phyloP scores from a whole-genome alignment of 1,140 invertebrate genomes.

The Nebria ingens region DNA sequence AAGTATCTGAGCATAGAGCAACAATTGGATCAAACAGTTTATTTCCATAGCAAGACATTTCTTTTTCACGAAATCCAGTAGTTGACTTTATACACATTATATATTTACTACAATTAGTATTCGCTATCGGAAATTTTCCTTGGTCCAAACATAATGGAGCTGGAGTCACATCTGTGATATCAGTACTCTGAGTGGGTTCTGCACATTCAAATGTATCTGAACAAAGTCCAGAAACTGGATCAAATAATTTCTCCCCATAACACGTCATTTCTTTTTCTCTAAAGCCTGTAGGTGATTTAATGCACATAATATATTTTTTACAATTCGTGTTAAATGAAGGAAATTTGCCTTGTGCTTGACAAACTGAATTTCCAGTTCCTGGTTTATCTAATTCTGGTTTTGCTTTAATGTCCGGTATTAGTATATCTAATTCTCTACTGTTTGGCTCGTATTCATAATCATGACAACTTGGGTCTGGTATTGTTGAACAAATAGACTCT shows the following conservation, averaged over 20 bases:
- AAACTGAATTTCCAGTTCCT: neutral
- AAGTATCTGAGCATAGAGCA: neutral
- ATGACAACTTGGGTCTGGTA: neutral
- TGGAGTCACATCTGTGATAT: neutral
- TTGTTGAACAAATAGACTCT: neutral
- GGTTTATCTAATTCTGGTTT: neutral
- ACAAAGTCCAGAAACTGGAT: neutral
- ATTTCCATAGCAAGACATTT: neutral
- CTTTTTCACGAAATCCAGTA: neutral
- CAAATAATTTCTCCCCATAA: neutral
- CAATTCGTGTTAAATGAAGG: neutral
- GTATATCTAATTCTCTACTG: neutral
- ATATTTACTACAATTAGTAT: neutral
- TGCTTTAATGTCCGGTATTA: too few species aligned
- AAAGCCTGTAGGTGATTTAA: neutral
- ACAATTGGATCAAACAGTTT: neutral
- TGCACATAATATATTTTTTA: neutral
- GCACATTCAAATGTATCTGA: neutral
- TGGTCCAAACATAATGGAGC: neutral
- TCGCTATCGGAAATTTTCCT: neutral
- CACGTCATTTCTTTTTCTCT: neutral
- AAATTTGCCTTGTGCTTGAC: neutral
- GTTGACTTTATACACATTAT: neutral
- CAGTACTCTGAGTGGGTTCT: neutral
- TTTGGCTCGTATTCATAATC: neutral